These are phyloP conservation scores for Phyllopteryx taeniolatus DNA, from an alignment of 2,113 vertebrate species.

Conservation along the genomic window DNA sequence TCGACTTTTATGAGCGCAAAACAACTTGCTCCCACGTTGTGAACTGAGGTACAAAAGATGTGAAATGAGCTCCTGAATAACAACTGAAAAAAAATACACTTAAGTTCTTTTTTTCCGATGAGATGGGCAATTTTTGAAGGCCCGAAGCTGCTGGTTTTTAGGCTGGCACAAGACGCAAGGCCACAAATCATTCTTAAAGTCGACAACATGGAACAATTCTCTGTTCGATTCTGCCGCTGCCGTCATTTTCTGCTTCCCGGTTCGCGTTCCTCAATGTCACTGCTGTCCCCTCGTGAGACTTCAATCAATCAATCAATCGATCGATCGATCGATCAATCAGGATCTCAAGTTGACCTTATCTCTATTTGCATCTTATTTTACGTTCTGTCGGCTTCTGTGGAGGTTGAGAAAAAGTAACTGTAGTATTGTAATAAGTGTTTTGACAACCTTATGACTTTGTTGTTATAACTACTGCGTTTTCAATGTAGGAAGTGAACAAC, in stretches of 20 bases:
- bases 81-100: neutral
- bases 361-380: no score
- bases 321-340: no score
- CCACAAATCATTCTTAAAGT: neutral
- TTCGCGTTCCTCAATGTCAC: no score
- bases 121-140: neutral
- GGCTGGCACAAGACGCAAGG: neutral
- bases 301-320: no score
- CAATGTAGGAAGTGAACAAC: neutral
- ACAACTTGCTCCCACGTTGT: neutral
- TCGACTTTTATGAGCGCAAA: neutral
- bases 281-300: neutral
- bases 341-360: neutral
- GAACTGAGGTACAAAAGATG: neutral
- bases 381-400: neutral
- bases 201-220: neutral
- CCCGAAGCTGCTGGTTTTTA: neutral
- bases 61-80: neutral
- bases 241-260: no score
- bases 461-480: neutral
- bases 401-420: neutral
- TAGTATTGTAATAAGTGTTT: neutral
- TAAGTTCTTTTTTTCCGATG: neutral
- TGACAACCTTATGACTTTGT: neutral
- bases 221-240: neutral